Evolutionary conservation across 1,140 invertebrate species (phyloP).

Genomic region (Argopecten irradians): DNA sequence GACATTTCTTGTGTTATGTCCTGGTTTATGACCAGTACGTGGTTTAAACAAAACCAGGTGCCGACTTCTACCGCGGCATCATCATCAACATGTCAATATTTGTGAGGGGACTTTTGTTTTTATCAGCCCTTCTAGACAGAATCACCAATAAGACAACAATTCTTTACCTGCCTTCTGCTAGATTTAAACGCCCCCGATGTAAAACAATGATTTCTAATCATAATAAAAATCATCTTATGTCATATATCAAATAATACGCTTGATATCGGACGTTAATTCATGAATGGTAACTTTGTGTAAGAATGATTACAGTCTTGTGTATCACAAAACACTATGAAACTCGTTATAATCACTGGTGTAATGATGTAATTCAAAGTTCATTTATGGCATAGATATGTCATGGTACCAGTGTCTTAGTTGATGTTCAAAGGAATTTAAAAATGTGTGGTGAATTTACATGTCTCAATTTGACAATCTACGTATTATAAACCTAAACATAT

Average conservation of each 20-base stretch:
- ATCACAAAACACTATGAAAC: too few species aligned
- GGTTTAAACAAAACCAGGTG: not conserved
- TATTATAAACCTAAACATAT: too few species aligned
- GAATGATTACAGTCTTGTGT: too few species aligned
- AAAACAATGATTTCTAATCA: not conserved
- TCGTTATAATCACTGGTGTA: too few species aligned
- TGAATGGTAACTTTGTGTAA: too few species aligned
- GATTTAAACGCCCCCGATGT: not conserved
- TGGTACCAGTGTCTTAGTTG: too few species aligned
- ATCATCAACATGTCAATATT: not conserved
- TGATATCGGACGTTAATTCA: too few species aligned
- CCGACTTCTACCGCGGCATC: not conserved
- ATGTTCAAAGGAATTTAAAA: too few species aligned
- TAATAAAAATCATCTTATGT: not conserved
- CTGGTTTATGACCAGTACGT: not conserved
- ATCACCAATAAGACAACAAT: not conserved
- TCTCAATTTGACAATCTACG: too few species aligned
- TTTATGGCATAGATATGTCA: too few species aligned
- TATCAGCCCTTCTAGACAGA: not conserved
- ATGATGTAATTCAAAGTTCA: too few species aligned
- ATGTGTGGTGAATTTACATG: too few species aligned
- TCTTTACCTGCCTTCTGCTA: not conserved
- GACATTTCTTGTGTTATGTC: not conserved
- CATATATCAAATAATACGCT: not conserved
- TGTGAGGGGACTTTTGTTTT: not conserved